Conservation (phyloP, 1,140 invertebrate species). For the Drosophila nikananu region DNA sequence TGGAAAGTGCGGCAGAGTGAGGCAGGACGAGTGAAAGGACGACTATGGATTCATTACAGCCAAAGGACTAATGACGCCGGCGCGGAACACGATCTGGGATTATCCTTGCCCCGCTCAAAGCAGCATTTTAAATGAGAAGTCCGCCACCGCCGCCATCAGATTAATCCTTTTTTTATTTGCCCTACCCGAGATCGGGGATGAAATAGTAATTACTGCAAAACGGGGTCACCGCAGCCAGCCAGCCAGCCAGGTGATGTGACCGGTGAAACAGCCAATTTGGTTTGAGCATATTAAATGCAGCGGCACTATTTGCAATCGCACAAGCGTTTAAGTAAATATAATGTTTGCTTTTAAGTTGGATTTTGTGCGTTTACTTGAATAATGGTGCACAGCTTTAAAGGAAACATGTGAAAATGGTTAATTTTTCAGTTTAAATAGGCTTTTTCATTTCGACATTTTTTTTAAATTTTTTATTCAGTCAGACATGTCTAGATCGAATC, state of each 20-base stretch:
- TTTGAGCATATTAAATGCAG: slow-evolving; percentile 17
- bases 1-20: background rate
- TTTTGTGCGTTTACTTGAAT: background rate
- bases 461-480: no score
- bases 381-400: background rate
- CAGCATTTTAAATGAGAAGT: slow-evolving; percentile 10
- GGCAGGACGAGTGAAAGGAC: background rate
- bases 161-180: slow-evolving; percentile 18
- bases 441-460: no score
- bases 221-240: slow-evolving; percentile 2
- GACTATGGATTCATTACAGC: slow-evolving; percentile 16
- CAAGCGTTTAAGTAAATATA: background rate
- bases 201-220: slow-evolving; percentile 19
- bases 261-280: slow-evolving; percentile 7
- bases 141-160: slow-evolving; percentile 10
- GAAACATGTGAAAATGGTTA: no score
- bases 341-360: background rate
- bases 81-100: slow-evolving; percentile 20
- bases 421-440: no score
- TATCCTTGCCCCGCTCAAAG: slow-evolving; percentile 11
- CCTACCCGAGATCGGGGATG: background rate
- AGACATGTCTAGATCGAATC: no score
- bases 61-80: slow-evolving; percentile 16
- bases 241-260: background rate
- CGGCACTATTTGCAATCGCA: background rate